Base-by-base conservation (phyloP, 35 echinoderm and acorn worm genomes). In the Stichopus chloronotus region DNA sequence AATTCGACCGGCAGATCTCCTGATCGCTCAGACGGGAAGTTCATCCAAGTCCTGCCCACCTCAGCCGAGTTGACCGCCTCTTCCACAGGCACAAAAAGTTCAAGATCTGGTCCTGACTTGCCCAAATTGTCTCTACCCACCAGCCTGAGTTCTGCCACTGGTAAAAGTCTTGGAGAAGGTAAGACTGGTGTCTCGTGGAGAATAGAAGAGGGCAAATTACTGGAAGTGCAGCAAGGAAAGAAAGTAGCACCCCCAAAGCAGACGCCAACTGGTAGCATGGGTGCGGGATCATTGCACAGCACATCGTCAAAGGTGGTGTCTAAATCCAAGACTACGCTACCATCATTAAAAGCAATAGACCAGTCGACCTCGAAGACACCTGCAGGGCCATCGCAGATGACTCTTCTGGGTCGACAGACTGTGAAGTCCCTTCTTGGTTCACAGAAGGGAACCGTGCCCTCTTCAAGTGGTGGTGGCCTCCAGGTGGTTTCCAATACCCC, bases 401-500 rank as follows among this genome's bases (percentile, higher is more conserved):
- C 83, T 7, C 25, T 77, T 58, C 71, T 88, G 22, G 90, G 90
- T 22, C 52, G 90, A 53, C 90, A 91, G 72, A 91, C 71, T 3
- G 90, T 91, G 11, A 91, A 91, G 54, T 92, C 91, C 19, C 55
- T 86, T 2, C 83, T 87, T 11, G 80, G 80, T 71, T 79, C 59
- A 6, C 63, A 86, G 53, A 93, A 91, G 58, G 24, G 78, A 9
- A 54, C 59, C 71, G 9, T 56, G 3, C 19, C 57, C 25, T 85
- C 82, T 21, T 21, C 61, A 0, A 72, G 52, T 52, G 20, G 30
- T 71, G 87, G 76, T 5, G 58, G 53, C 22, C 90, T 91, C 11
- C 90, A 83, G 54, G 80, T 94, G 11, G 90, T 95, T 21, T 92
- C 97, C 23, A 93, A 91, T 76, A 93, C 93, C 9, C 93, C 95